Base-by-base conservation (phyloP, 2,888 invertebrate genomes). In the Hermodice carunculata region DNA sequence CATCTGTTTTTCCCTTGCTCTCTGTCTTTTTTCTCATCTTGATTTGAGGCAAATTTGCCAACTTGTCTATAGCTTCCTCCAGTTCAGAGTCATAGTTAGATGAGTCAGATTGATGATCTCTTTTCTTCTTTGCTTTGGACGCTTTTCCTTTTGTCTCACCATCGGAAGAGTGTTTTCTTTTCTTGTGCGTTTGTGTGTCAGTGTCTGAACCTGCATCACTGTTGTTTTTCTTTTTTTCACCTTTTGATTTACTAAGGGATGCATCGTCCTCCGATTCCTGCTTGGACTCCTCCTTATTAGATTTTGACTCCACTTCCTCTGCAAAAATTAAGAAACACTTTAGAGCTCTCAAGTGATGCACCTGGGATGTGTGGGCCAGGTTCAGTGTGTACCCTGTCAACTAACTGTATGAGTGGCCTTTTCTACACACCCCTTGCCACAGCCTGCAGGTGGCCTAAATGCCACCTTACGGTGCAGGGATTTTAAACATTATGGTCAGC, bases 41-140 rank as follows among this genome's bases (percentile, higher is more conserved):
- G 67, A 81, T 82, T 24, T 78, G 84, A 72, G 54, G 48, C 56
- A 46, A 46, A 19, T 49, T 37, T 14, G 14, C 56, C 22, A 65
- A 28, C 24, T 57, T 34, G 17, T 40, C 44, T 26, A 64, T 59
- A 3, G 51, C 59, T 11, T 59, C 44, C 19, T 64, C 64, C n/a
- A 64, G 28, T 22, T 64, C 64, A 17, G 59, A 52, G 37, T 64
- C 64, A 46, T 32, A 57, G 19, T 53, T 48, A 4, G 65, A 65
- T 17, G 63, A 61, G 26, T 61, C 63, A 17, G 58, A 44, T 11
- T 32, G 28, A 4, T 43, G 28, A 24, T 4, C 19, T 31, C 17
- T 46, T 8, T 14, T 5, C 24, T n/a, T 24, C 34, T 37, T 54
- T 31, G 26, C 22, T 24, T 14, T 28, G 22, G 34, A 46, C 28